These are phyloP conservation scores for Glomeris maerens DNA, from an alignment of 1,140 invertebrate species.

Conservation along the genomic window DNA sequence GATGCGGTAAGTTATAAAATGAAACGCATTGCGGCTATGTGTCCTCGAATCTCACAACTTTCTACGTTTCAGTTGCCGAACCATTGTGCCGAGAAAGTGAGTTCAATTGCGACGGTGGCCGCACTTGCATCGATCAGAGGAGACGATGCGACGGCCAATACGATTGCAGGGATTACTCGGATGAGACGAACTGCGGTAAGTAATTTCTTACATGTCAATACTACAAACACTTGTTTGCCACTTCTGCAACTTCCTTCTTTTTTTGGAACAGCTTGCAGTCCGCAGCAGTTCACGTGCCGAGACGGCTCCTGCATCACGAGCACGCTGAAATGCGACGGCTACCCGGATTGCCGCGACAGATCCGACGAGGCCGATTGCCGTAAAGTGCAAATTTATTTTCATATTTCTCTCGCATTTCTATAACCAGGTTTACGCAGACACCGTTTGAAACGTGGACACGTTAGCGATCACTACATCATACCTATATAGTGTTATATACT, in stretches of 20 bases:
- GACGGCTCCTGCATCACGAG: constrained; percentile 34
- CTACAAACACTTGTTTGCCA: background rate
- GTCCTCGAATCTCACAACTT: background rate
- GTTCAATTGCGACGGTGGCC: constrained; percentile 28
- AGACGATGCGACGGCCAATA: constrained; percentile 38
- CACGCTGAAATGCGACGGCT: constrained; percentile 23
- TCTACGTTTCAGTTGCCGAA: background rate
- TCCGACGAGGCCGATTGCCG: constrained; percentile 23
- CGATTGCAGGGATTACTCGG: constrained; percentile 29
- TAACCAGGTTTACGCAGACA: too few relatives aligned
- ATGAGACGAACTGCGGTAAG: constrained; percentile 23
- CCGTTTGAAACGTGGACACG: too few relatives aligned
- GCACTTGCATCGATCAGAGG: constrained; percentile 34
- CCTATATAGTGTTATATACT: too few relatives aligned
- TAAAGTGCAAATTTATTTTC: constrained; percentile 12
- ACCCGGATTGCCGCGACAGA: constrained; percentile 21
- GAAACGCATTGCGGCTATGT: background rate
- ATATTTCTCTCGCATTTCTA: too few relatives aligned
- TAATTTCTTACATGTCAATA: constrained; percentile 4
- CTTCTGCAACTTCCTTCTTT: background rate
- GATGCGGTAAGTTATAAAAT: constrained; percentile 27
- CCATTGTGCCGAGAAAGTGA: constrained; percentile 29
- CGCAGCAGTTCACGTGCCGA: constrained; percentile 32
- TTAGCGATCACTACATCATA: too few relatives aligned
- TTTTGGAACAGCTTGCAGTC: constrained; percentile 21